These are phyloP conservation scores for Danio albolineatus DNA, from an alignment of 2,797 vertebrate species.

Conservation along the genomic window DNA sequence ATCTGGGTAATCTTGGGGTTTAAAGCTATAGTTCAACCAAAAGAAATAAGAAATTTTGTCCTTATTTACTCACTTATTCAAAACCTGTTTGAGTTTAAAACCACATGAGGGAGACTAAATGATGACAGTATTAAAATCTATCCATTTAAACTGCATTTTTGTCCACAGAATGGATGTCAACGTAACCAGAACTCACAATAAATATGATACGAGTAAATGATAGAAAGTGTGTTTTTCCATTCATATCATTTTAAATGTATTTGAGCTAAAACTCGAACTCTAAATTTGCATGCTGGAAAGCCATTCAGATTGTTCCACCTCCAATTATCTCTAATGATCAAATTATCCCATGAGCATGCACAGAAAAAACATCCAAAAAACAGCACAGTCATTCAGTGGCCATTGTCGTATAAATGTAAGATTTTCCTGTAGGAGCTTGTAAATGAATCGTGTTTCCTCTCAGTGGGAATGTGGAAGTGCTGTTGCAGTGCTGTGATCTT, in stretches of 20 bases:
- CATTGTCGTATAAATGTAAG: neutral
- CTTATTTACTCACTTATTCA: neutral
- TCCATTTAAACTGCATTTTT: neutral
- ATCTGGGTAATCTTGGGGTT: neutral
- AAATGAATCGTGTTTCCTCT: neutral
- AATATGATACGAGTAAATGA: no score
- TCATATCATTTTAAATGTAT: no score
- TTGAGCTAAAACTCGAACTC: neutral
- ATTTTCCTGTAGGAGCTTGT: constrained; percentile 5
- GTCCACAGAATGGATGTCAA: no score
- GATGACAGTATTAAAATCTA: neutral
- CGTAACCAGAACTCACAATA: no score
- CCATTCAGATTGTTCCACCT: neutral
- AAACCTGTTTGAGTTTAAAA: neutral
- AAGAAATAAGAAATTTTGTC: neutral
- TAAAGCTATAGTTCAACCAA: neutral
- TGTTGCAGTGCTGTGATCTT: constrained; percentile 12
- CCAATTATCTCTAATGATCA: neutral
- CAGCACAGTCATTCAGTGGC: neutral
- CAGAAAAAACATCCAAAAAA: no score
- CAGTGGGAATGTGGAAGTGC: constrained; percentile 11
- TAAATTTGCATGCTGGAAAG: neutral
- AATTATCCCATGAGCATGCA: neutral
- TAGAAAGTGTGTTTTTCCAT: no score
- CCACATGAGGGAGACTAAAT: neutral